Percentiles rank a stretch among this genome's conserved stretches.
Conservation (phyloP, 2,113 vertebrate species). For the Pycnonotus jocosus region DNA sequence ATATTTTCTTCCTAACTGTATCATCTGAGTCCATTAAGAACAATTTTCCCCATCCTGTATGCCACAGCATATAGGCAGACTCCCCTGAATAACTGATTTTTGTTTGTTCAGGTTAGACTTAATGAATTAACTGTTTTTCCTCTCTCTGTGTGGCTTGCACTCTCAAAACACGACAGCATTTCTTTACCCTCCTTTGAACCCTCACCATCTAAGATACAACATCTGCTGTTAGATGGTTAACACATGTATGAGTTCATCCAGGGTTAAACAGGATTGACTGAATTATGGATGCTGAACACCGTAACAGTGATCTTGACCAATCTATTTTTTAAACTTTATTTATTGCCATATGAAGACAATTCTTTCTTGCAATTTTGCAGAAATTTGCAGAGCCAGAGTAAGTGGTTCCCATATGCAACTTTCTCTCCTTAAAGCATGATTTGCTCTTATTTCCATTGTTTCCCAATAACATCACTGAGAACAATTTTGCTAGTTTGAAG, state of each 20-base stretch:
- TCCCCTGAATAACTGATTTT: not conserved
- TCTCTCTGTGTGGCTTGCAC: not conserved
- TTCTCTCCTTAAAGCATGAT: not conserved
- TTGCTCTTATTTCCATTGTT: too few species aligned
- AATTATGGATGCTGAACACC: not conserved
- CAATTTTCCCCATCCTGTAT: not conserved
- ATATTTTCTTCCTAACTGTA: constrained; percentile 4
- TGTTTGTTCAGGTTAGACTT: constrained; percentile 7
- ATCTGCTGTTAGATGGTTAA: constrained; percentile 25
- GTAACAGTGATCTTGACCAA: not conserved
- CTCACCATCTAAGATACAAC: not conserved
- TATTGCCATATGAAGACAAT: not conserved
- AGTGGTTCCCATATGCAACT: not conserved
- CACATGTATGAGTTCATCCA: not conserved
- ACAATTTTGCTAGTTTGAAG: not conserved
- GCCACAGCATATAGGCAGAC: not conserved
- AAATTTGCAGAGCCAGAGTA: not conserved
- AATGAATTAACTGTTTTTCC: not conserved
- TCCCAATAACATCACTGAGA: not conserved
- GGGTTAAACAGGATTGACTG: constrained; percentile 12
- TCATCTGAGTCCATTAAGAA: not conserved
- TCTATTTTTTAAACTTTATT: not conserved
- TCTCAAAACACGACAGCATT: not conserved
- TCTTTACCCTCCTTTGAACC: constrained; percentile 35
- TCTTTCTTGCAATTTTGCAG: not conserved